A percentile compares a stretch with the other conserved stretches of the same genome.
These are phyloP conservation scores for Anadara kagoshimensis DNA, from an alignment of 1,140 invertebrate species.

Conservation along the genomic window DNA sequence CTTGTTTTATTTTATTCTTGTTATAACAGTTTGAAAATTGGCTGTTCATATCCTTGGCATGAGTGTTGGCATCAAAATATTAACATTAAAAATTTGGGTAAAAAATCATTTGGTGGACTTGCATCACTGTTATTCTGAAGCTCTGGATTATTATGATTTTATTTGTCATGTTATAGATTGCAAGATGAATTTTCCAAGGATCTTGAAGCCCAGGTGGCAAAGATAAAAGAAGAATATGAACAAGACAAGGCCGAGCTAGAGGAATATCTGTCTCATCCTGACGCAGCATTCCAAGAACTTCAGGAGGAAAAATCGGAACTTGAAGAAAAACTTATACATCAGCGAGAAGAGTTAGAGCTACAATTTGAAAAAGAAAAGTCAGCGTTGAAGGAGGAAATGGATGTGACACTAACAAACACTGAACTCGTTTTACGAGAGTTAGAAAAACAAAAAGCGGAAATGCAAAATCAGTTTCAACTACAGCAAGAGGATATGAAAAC, in stretches of 20 bases:
- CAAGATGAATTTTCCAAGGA: conserved; percentile 28
- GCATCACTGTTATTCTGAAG: too few relatives aligned
- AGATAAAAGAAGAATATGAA: conserved; percentile 23
- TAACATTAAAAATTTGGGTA: too few relatives aligned
- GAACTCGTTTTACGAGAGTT: conserved; percentile 19
- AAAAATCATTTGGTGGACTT: too few relatives aligned
- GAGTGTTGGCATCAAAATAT: too few relatives aligned
- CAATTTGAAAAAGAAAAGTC: conserved; percentile 23
- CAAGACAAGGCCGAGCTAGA: conserved; percentile 28
- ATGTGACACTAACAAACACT: conserved; percentile 15
- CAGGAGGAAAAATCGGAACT: conserved; percentile 34
- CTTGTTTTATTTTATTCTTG: too few relatives aligned
- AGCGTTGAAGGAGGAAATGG: conserved; percentile 27
- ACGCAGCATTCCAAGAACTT: conserved; percentile 23
- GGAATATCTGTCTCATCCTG: conserved; percentile 12
- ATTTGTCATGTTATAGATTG: conserved; percentile 5
- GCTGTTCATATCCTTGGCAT: too few relatives aligned
- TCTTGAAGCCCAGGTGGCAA: conserved; percentile 22
- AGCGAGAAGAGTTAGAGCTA: conserved; percentile 21
- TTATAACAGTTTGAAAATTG: too few relatives aligned
- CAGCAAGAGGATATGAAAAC: conserved; percentile 17
- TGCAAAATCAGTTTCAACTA: conserved; percentile 13
- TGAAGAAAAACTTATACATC: conserved; percentile 13
- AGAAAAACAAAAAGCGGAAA: conserved; percentile 26
- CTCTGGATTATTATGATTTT: too few relatives aligned